phyloP scores from a whole-genome alignment of 2,113 vertebrate genomes.

The Erythrocercus mccallii region DNA sequence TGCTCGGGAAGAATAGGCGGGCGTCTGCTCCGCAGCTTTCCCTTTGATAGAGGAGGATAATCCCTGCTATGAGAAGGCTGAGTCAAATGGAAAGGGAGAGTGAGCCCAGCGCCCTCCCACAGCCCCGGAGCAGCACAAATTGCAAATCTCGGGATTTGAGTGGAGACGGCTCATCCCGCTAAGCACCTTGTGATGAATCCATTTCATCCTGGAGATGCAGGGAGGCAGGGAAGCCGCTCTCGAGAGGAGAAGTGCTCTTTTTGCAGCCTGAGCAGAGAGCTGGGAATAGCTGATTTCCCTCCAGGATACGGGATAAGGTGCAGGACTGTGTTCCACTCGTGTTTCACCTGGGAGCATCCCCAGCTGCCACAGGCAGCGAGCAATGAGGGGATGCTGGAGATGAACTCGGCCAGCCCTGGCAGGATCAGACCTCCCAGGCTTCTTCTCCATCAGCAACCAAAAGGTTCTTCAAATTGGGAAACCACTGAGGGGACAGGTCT shows the following conservation, averaged over 20 bases:
- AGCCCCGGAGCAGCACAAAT: slow-evolving; percentile 11
- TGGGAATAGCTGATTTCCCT: not conserved
- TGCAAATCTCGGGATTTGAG: slow-evolving; percentile 46
- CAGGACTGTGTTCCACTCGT: not conserved
- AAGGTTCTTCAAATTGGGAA: not conserved
- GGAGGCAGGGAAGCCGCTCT: not conserved
- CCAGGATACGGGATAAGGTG: not conserved
- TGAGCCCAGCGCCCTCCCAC: slow-evolving; percentile 38
- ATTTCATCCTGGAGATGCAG: not conserved
- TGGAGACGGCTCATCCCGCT: not conserved
- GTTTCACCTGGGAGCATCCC: not conserved
- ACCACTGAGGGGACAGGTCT: not conserved
- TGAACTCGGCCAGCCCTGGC: not conserved
- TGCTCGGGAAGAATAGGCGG: slow-evolving; percentile 59
- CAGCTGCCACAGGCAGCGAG: not conserved
- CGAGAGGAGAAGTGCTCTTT: not conserved
- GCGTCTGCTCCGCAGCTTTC: slow-evolving; percentile 67
- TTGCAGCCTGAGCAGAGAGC: not conserved
- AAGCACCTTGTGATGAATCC: slow-evolving; percentile 47
- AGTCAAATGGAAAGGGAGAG: slow-evolving; percentile 64
- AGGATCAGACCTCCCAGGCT: not conserved
- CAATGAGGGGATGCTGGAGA: not conserved
- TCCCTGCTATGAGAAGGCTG: slow-evolving; percentile 63
- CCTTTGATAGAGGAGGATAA: slow-evolving; percentile 68
- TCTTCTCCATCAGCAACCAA: not conserved